Evolutionary conservation across 2,113 vertebrate species (phyloP).

Genomic region (Solea solea): DNA sequence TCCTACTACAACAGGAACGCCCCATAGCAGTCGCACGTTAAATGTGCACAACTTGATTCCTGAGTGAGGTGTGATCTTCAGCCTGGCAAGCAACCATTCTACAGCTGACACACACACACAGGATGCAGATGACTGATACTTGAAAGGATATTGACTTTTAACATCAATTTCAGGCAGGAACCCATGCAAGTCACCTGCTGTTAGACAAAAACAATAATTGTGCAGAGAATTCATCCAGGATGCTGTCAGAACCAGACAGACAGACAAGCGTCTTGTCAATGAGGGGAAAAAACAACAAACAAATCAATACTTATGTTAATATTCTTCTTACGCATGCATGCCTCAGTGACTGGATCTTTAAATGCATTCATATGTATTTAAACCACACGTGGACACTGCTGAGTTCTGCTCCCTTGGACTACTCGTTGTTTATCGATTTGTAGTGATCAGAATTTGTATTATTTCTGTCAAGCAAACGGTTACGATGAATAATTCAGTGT

Average conservation of each 20-base stretch:
- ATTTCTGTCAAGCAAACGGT: neutral
- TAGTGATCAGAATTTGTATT: neutral
- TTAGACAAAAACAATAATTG: constrained; percentile 33
- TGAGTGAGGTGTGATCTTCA: no score
- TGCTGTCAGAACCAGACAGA: neutral
- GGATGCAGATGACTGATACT: neutral
- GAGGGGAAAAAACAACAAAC: neutral
- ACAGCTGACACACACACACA: neutral
- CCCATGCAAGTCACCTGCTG: constrained; percentile 10
- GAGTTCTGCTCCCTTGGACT: neutral
- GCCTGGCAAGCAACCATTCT: no score
- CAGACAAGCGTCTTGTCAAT: neutral
- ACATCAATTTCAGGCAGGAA: constrained; percentile 23
- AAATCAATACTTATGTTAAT: constrained; percentile 25
- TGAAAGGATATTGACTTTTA: constrained; percentile 14
- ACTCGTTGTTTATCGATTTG: constrained; percentile 11
- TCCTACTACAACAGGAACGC: no score
- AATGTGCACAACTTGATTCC: no score
- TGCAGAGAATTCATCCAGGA: constrained; percentile 13
- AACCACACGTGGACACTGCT: constrained; percentile 9
- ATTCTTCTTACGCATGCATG: neutral
- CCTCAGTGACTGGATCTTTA: constrained; percentile 36
- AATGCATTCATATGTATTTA: constrained; percentile 25
- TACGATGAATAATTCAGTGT: constrained; percentile 17
- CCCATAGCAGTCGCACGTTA: no score